Evolutionary conservation across 2,113 vertebrate genomes (phyloP).

Genomic region (Sylvietta virens): DNA sequence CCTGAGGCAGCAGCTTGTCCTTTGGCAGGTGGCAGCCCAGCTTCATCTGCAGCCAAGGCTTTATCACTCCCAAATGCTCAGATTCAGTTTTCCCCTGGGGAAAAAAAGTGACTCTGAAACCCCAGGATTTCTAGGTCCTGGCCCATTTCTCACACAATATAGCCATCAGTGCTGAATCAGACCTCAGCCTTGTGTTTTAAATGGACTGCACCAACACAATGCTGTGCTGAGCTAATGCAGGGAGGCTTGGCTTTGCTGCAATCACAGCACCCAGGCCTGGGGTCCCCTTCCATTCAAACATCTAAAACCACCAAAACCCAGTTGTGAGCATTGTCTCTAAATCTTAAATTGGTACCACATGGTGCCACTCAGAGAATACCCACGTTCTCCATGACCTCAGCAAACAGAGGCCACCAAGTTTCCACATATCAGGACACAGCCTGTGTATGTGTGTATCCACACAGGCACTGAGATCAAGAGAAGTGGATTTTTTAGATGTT

Average conservation of each 20-base stretch:
- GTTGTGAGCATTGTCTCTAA: background rate
- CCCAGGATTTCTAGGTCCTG: background rate
- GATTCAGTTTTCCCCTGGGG: background rate
- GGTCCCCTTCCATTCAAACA: background rate
- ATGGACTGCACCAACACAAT: background rate
- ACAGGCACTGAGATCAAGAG: background rate
- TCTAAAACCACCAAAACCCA: background rate
- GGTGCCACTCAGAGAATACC: background rate
- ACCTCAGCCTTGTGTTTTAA: background rate
- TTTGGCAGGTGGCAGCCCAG: background rate
- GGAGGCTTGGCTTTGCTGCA: background rate
- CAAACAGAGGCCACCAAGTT: background rate
- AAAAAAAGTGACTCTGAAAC: background rate
- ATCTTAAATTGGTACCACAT: background rate
- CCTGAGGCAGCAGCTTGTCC: background rate
- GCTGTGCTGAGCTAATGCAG: fast-evolving
- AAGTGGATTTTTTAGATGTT: background rate
- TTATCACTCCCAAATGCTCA: background rate
- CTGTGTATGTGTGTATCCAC: fast-evolving
- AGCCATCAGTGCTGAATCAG: background rate
- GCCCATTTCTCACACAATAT: background rate
- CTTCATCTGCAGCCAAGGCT: constrained; percentile 7
- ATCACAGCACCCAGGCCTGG: background rate
- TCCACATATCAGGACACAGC: background rate
- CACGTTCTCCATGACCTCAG: fast-evolving